Base-by-base conservation (phyloP, 2,888 invertebrate genomes). In the Pimpla rufipes region DNA sequence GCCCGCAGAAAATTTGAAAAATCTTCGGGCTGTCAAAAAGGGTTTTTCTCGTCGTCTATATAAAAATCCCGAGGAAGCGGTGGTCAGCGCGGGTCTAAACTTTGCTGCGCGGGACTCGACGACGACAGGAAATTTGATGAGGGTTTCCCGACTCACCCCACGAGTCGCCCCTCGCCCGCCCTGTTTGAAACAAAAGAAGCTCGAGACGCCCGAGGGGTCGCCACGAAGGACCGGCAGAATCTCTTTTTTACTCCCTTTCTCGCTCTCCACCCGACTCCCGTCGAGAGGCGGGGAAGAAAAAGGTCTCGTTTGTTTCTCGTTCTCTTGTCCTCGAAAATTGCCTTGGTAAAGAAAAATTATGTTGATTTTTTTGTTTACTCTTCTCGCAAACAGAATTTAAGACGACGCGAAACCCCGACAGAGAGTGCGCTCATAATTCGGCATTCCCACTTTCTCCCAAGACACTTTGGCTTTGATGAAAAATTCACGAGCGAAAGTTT, bases 81-180 rank as follows among this genome's bases (percentile, higher is more conserved):
- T 18, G 55, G 21, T 79, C 18, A 23, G 11, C 16, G 18, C 23
- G 16, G 7, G 45, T 18, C 7, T 59, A 59, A 73, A 73, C 16
- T 16, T 42, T 59, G 55, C 62, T 59, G 70, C 80, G 76, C n/a
- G 84, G 87, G 57, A 79, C 79, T 74, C 73, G 74, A 68, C 67
- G 78, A 83, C 79, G 87, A 88, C 87, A 81, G 88, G 84, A 88
- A 88, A 90, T 90, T 90, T 90, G 88, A 89, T 82, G 87, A 89
- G 86, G 87, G 85, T 73, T 50, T 59, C 11, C 40, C 57, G n/a
- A 23, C 45, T 45, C 71, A 18, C 8, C 57, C 45, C 42, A 21
- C 57, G 23, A 29, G 57, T 11, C 71, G 0, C 4, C 13, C n/a
- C 29, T 5, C 29, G 2, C 18, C 71, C 0, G 0, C 13, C n/a